phyloP scores from a whole-genome alignment of 1,140 invertebrate species.

The Zaprionus ghesquierei region DNA sequence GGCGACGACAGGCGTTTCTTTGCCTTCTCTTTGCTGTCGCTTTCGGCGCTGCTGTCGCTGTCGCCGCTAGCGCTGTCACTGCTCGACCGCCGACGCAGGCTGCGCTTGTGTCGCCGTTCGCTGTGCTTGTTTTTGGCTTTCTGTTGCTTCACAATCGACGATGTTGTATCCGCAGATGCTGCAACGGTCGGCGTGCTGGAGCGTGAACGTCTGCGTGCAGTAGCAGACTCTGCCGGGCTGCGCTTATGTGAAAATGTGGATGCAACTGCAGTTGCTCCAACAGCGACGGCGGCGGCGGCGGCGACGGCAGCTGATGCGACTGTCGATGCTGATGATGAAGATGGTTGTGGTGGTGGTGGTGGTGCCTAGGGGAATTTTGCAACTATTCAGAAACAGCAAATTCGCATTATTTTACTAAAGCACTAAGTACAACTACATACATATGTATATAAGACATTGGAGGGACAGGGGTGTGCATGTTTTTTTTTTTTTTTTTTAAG shows the following conservation, averaged over 20 bases:
- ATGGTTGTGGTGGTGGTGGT: slow-evolving; percentile 11
- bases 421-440: slow-evolving; percentile 64
- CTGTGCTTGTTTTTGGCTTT: slow-evolving; percentile 34
- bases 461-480: neutral
- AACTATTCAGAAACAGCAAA: slow-evolving; percentile 83
- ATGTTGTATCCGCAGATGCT: slow-evolving; percentile 14
- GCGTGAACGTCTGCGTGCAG: slow-evolving; percentile 15
- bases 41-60: slow-evolving; percentile 28
- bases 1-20: slow-evolving; percentile 27
- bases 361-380: slow-evolving; percentile 81
- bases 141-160: slow-evolving; percentile 24
- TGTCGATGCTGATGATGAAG: neutral
- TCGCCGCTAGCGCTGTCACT: slow-evolving; percentile 30
- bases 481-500: no score
- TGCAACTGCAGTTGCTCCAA: neutral
- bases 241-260: neutral
- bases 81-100: slow-evolving; percentile 35
- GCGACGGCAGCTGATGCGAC: neutral
- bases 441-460: slow-evolving; percentile 5
- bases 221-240: neutral
- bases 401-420: slow-evolving; percentile 80
- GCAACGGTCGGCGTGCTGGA: slow-evolving; percentile 16
- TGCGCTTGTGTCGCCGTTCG: slow-evolving; percentile 26
- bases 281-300: neutral
- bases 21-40: slow-evolving; percentile 18